A percentile compares a stretch with the other conserved stretches of the same genome.
Evolutionary conservation across 2,888 invertebrate genomes (phyloP).

Genomic region (Cetonia aurata): DNA sequence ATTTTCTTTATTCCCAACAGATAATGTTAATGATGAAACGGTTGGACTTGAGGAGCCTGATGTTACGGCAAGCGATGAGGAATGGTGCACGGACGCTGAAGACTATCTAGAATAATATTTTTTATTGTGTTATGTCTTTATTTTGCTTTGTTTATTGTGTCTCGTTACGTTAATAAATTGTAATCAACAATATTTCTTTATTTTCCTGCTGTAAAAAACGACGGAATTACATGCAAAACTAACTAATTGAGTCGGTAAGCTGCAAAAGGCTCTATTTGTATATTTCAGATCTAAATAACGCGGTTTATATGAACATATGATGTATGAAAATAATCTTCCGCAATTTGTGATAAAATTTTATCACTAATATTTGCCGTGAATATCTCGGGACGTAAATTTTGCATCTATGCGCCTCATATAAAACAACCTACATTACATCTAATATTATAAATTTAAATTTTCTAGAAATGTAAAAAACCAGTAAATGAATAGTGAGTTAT

Average conservation of each 20-base stretch:
- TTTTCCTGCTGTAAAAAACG: background rate
- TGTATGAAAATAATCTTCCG: background rate
- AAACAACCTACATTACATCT: no score
- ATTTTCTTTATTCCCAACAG: no score
- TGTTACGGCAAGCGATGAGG: background rate
- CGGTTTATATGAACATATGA: background rate
- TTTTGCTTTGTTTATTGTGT: background rate
- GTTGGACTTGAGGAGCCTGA: no score
- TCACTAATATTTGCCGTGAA: background rate
- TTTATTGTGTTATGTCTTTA: background rate
- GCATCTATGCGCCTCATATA: background rate
- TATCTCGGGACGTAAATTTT: background rate
- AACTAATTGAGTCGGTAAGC: background rate
- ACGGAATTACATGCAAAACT: background rate
- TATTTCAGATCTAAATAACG: no score
- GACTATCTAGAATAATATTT: background rate
- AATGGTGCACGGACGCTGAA: background rate
- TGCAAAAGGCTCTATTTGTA: background rate
- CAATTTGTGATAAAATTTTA: background rate
- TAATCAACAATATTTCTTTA: background rate
- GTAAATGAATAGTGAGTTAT: conserved; percentile 33
- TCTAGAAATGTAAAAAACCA: background rate
- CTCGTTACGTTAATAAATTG: background rate
- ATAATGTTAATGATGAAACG: no score
- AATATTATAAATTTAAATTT: conserved; percentile 2